Evolutionary conservation across 2,113 vertebrate genomes (phyloP).

Genomic region (Otolemur garnettii): DNA sequence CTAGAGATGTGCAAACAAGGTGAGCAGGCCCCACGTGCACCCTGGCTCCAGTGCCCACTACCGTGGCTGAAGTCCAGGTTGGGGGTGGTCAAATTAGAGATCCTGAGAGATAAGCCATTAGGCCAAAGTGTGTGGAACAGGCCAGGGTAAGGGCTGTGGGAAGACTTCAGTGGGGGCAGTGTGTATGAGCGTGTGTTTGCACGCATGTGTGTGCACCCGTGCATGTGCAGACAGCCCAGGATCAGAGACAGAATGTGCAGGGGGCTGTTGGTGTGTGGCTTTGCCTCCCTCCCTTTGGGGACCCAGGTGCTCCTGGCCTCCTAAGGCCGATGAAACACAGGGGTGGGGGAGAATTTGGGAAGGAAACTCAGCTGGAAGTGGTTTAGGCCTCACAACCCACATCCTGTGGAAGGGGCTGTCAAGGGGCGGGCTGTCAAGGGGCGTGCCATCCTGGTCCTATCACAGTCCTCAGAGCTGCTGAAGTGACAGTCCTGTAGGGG

Average conservation of each 20-base stretch:
- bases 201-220: background rate
- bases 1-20: constrained; percentile 38
- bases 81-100: constrained; percentile 50
- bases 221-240: background rate
- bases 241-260: background rate
- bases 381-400: constrained; percentile 68
- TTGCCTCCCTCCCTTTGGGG: background rate
- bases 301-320: background rate
- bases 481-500: constrained; percentile 50
- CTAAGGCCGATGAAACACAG: constrained; percentile 42
- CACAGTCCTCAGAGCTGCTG: constrained; percentile 19
- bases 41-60: constrained; percentile 11
- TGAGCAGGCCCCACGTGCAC: constrained; percentile 30
- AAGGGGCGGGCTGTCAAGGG: background rate
- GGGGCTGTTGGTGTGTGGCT: constrained; percentile 42
- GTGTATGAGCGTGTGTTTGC: background rate
- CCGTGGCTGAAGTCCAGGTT: constrained; percentile 24
- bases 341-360: background rate
- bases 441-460: background rate
- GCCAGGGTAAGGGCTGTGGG: background rate
- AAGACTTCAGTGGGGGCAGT: background rate
- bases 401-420: constrained; percentile 61
- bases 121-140: constrained; percentile 58
- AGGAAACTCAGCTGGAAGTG: constrained; percentile 70
- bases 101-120: constrained; percentile 82